phyloP scores from a whole-genome alignment of 2,113 vertebrate species.

The Mungos mungo region DNA sequence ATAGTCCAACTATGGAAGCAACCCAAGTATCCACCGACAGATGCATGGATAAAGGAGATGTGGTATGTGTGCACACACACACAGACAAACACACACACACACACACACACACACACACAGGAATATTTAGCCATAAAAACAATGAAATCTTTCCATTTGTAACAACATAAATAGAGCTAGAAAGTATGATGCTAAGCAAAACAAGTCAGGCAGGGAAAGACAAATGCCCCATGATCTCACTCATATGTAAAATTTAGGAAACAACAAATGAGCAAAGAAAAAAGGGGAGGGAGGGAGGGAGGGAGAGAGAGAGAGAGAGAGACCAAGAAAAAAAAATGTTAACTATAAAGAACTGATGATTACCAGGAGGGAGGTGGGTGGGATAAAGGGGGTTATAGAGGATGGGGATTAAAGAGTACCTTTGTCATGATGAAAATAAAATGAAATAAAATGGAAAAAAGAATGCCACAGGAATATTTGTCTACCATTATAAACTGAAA shows the following conservation, averaged over 20 bases:
- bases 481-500: conserved; percentile 7
- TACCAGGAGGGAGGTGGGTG: not conserved
- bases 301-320: not conserved
- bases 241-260: not conserved
- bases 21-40: not conserved
- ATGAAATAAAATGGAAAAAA: not conserved
- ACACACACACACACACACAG: not conserved
- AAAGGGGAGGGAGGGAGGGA: not conserved
- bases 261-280: not conserved
- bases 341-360: not conserved
- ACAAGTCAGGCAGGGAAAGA: not conserved
- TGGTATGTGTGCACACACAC: not conserved
- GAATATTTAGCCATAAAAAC: not conserved
- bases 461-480: not conserved
- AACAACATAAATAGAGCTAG: not conserved
- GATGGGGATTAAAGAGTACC: not conserved
- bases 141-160: not conserved
- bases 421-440: not conserved
- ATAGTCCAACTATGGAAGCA: not conserved
- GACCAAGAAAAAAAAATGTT: not conserved
- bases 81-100: too few relatives aligned
- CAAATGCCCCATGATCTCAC: not conserved
- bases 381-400: too few relatives aligned
- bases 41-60: not conserved
- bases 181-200: not conserved